phyloP scores from a whole-genome alignment of 2,113 vertebrate species.

The Varanus salvator region DNA sequence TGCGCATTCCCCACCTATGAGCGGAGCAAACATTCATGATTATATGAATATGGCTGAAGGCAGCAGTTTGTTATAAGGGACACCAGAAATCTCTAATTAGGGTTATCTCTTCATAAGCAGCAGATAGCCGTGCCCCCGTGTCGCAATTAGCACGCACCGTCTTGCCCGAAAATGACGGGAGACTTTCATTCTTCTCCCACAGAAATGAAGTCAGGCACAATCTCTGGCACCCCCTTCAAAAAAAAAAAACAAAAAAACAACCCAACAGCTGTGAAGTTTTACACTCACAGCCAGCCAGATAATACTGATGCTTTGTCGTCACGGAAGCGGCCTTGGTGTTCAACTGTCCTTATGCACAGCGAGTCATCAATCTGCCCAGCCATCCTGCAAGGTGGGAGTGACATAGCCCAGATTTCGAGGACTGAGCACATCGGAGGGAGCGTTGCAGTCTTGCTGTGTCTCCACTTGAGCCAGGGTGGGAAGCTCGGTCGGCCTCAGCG shows the following conservation, averaged over 20 bases:
- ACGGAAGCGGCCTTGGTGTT: neutral
- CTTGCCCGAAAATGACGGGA: neutral
- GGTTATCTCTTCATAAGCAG: conserved; percentile 33
- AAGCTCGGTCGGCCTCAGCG: neutral
- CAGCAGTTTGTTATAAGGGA: conserved; percentile 32
- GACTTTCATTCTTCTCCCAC: conserved; percentile 7
- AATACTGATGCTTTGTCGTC: conserved; percentile 21
- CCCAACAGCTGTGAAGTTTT: conserved; percentile 23
- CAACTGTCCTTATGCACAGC: conserved; percentile 2
- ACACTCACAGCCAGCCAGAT: neutral
- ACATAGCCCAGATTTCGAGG: conserved; percentile 36
- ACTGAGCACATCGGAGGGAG: neutral
- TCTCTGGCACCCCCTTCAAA: no score
- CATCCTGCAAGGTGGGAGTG: neutral
- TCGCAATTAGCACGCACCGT: neutral
- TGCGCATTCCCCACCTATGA: conserved; percentile 57
- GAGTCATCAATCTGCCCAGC: conserved; percentile 43
- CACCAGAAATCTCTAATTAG: conserved; percentile 55
- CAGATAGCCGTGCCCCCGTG: neutral
- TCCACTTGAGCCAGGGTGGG: neutral
- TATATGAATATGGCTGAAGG: conserved; percentile 53
- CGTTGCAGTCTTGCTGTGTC: rapidly evolving
- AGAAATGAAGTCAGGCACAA: conserved; percentile 36
- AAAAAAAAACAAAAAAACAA: no score
- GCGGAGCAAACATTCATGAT: conserved; percentile 48